Conservation (phyloP, 2,113 vertebrate species). For the Protomyctophum bolini region DNA sequence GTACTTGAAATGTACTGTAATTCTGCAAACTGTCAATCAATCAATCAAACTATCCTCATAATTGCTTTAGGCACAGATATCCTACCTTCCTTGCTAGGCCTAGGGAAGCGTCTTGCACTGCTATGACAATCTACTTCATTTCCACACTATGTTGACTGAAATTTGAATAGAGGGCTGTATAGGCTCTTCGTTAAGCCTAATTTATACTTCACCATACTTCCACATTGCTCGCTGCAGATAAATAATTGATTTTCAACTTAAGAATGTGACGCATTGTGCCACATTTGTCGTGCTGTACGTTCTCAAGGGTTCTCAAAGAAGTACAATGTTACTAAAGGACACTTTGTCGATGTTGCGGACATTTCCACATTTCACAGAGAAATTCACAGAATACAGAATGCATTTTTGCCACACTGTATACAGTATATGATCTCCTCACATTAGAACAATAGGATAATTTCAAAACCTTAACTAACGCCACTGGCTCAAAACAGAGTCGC, state of each 20-base stretch:
- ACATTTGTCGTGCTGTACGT: too few relatives aligned
- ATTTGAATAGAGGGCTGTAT: neutral
- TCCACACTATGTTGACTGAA: slow-evolving; percentile 52
- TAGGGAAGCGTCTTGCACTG: slow-evolving; percentile 70
- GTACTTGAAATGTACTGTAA: too few relatives aligned
- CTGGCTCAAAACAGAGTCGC: too few relatives aligned
- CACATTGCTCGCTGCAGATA: too few relatives aligned
- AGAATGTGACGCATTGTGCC: slow-evolving; percentile 2
- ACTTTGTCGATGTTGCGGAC: neutral
- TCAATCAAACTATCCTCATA: too few relatives aligned
- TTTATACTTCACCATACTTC: too few relatives aligned
- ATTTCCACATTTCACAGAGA: neutral
- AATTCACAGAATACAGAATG: too few relatives aligned
- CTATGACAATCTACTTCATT: slow-evolving; percentile 68
- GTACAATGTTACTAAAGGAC: neutral
- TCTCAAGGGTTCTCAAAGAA: neutral
- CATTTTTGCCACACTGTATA: neutral
- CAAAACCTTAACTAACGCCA: too few relatives aligned
- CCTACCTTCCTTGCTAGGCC: slow-evolving; percentile 60
- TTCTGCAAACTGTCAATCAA: too few relatives aligned
- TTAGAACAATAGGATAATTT: too few relatives aligned
- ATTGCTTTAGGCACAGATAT: slow-evolving; percentile 62
- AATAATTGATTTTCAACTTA: too few relatives aligned
- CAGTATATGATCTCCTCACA: too few relatives aligned
- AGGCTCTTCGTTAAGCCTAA: neutral